phyloP scores from a whole-genome alignment of 2,888 invertebrate species.

The Polydrusus tereticollis region DNA sequence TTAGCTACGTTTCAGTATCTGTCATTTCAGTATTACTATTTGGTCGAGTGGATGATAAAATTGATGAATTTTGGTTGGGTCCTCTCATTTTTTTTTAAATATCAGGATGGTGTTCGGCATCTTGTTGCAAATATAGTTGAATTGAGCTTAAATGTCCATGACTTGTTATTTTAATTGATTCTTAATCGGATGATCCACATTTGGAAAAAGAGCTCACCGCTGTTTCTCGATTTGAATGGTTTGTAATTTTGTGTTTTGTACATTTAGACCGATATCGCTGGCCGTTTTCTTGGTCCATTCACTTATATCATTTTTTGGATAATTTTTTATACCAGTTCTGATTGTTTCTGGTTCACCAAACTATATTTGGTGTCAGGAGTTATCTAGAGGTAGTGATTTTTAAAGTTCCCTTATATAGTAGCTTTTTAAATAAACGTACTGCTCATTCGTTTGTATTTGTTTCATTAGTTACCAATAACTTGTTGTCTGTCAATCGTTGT shows the following conservation, averaged over 20 bases:
- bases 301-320: background rate
- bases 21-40: too few species aligned
- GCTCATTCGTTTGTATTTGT: background rate
- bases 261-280: background rate
- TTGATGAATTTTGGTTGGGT: too few species aligned
- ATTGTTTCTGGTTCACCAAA: background rate
- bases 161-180: slow-evolving; percentile 4
- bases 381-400: background rate
- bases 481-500: slow-evolving; percentile 1
- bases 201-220: background rate
- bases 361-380: background rate
- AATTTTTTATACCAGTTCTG: slow-evolving; percentile 8
- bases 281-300: background rate
- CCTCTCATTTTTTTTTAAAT: too few species aligned
- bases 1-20: too few species aligned
- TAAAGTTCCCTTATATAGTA: background rate
- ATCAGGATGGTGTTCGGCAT: too few species aligned
- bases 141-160: too few species aligned
- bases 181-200: background rate
- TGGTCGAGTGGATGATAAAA: too few species aligned
- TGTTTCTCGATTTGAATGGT: background rate
- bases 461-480: slow-evolving; percentile 1
- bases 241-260: slow-evolving; percentile 9
- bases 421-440: background rate
- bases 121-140: too few species aligned